These are phyloP conservation scores for Lota lota DNA, from an alignment of 2,113 vertebrate species.

Conservation along the genomic window DNA sequence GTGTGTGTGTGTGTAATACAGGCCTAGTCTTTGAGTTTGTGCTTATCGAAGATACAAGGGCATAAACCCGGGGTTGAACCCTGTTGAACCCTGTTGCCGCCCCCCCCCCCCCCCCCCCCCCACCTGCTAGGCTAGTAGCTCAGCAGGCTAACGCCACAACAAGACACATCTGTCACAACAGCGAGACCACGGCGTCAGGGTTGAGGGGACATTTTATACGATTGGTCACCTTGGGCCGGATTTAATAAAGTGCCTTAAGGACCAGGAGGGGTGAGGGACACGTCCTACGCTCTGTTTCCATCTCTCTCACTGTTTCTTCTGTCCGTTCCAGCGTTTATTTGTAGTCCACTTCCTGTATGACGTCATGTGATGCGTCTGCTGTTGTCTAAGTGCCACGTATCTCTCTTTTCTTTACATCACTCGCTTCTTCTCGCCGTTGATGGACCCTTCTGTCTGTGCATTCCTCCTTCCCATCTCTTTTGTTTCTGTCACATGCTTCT, in stretches of 20 bases:
- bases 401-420: too few species aligned
- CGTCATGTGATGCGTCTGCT: too few species aligned
- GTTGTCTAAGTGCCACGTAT: too few species aligned
- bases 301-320: too few species aligned
- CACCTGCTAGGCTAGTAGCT: conserved; percentile 50
- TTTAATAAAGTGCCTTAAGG: conserved; percentile 59
- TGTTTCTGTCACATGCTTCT: too few species aligned
- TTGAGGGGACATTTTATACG: conserved; percentile 29
- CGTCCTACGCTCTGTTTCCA: too few species aligned
- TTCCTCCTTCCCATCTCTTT: too few species aligned
- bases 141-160: conserved; percentile 39
- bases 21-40: background rate
- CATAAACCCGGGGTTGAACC: conserved; percentile 57
- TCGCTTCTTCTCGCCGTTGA: too few species aligned
- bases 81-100: too few species aligned
- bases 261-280: conserved; percentile 13
- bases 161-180: conserved; percentile 60
- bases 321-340: too few species aligned
- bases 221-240: conserved; percentile 34
- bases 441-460: conserved; percentile 51
- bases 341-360: too few species aligned
- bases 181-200: conserved; percentile 34
- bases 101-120: too few species aligned
- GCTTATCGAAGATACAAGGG: conserved; percentile 25
- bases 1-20: conserved; percentile 6